Conservation (phyloP, 2,113 vertebrate species). For the Prunella himalayana region DNA sequence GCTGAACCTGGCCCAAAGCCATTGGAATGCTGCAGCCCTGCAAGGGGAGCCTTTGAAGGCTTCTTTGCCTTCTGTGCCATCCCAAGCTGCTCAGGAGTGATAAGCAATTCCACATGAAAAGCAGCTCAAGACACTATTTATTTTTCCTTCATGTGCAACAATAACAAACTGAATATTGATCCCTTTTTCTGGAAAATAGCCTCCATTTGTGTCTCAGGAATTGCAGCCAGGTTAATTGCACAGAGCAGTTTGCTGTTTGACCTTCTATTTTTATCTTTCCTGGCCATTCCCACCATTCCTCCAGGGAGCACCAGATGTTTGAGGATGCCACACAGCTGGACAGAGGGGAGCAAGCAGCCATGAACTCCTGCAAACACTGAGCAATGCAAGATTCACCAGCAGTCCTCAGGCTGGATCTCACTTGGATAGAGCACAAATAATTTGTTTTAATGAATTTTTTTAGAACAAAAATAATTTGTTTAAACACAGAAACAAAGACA, state of each 20-base stretch:
- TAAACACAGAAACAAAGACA: neutral
- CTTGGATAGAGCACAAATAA: neutral
- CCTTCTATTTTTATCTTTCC: neutral
- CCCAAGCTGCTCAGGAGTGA: conserved; percentile 34
- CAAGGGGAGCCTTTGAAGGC: neutral
- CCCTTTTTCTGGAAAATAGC: neutral
- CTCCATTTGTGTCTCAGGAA: neutral
- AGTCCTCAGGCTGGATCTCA: neutral
- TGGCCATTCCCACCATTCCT: neutral
- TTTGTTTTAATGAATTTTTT: neutral
- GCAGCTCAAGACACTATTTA: conserved; percentile 22
- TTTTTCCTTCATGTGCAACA: conserved; percentile 2
- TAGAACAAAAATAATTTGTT: neutral
- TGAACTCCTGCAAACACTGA: neutral
- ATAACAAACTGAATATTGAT: neutral
- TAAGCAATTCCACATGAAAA: conserved; percentile 32
- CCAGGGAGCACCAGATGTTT: neutral
- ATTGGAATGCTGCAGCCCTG: neutral
- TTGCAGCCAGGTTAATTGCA: neutral
- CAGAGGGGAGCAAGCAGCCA: neutral
- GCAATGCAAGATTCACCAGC: neutral
- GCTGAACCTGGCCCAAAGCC: neutral
- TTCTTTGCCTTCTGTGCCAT: neutral
- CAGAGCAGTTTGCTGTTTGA: neutral
- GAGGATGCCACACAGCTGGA: neutral